Evolutionary conservation across 1,140 invertebrate species (phyloP).

Genomic region (Bombus ignitus): DNA sequence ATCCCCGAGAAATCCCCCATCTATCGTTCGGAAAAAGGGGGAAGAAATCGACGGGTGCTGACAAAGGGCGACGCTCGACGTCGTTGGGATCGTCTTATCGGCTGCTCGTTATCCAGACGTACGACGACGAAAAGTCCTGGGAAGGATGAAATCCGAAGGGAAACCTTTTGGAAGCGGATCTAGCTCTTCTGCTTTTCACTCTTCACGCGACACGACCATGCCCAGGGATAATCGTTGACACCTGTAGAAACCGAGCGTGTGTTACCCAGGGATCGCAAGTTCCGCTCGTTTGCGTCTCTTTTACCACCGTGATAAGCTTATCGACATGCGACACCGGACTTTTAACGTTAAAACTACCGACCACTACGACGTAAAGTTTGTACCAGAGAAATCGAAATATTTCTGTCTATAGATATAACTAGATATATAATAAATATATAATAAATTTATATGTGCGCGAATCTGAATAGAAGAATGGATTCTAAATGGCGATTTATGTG

Average conservation of each 20-base stretch:
- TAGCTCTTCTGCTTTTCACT: not conserved
- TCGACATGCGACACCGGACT: not conserved
- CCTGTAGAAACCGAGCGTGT: conserved; percentile 4
- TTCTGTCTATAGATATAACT: too few species aligned
- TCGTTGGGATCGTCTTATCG: conserved; percentile 40
- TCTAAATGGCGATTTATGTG: too few species aligned
- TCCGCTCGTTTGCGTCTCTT: conserved; percentile 4
- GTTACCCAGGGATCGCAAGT: not conserved
- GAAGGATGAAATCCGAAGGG: conserved; percentile 6
- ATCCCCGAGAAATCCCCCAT: conserved; percentile 43
- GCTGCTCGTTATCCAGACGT: conserved; percentile 45
- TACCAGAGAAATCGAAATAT: not conserved
- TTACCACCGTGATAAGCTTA: not conserved
- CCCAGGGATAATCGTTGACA: conserved; percentile 43
- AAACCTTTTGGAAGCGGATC: not conserved
- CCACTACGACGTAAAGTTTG: not conserved
- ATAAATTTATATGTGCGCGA: too few species aligned
- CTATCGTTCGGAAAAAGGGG: not conserved
- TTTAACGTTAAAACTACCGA: not conserved
- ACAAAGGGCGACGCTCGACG: conserved; percentile 32
- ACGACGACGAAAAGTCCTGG: conserved; percentile 12
- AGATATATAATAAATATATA: too few species aligned
- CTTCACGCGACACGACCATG: not conserved
- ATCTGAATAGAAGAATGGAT: too few species aligned
- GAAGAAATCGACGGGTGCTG: conserved; percentile 25